phyloP scores from a whole-genome alignment of 2,888 invertebrate species.

The Drosophila anomalata region DNA sequence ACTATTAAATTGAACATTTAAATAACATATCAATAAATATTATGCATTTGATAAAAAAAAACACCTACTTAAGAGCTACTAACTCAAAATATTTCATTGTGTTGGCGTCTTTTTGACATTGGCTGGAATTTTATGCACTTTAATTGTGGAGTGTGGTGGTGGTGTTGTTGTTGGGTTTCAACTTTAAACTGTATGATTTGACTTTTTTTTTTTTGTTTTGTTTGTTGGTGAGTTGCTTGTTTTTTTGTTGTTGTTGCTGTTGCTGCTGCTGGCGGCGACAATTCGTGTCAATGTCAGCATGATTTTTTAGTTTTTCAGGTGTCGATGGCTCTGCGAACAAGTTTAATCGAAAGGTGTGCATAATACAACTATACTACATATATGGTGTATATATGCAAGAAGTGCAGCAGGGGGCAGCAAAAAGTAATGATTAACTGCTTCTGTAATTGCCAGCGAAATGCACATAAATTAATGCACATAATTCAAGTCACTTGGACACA shows the following conservation, averaged over 20 bases:
- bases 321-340: conserved; percentile 46
- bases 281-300: conserved; percentile 78
- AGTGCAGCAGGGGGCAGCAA: neutral
- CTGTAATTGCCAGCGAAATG: conserved; percentile 3
- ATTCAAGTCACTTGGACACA: conserved; percentile 36
- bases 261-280: conserved; percentile 54
- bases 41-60: neutral
- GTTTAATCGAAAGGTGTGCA: conserved; percentile 59
- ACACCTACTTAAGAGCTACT: conserved; percentile 27
- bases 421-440: conserved; percentile 9
- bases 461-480: conserved; percentile 18
- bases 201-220: conserved; percentile 17
- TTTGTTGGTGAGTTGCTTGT: conserved; percentile 29
- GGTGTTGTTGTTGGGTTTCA: conserved; percentile 31
- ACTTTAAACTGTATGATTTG: conserved; percentile 47
- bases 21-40: conserved; percentile 1
- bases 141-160: conserved; percentile 55
- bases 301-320: conserved; percentile 58
- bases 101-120: conserved; percentile 52
- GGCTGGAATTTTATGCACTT: conserved; percentile 72
- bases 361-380: conserved; percentile 34
- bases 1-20: neutral
- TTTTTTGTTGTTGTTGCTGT: conserved; percentile 40
- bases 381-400: conserved; percentile 26
- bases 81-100: conserved; percentile 40